Percentiles rank a stretch among this genome's conserved stretches.
Conservation (phyloP, 2,888 invertebrate species). For the Melieria crassipennis region DNA sequence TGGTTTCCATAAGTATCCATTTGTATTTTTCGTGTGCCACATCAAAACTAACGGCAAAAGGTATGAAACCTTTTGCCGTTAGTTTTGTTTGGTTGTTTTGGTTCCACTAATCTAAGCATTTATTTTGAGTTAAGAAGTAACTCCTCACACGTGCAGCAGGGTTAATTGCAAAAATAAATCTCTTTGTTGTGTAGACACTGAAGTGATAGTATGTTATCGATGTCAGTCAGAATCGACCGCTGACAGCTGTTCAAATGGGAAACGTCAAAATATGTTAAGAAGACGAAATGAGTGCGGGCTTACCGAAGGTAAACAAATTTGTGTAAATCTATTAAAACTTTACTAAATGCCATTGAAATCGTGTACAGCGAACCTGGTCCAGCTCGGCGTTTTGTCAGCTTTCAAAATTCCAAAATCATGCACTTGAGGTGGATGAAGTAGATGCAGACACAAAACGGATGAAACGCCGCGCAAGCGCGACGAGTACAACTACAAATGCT, state of each 20-base stretch:
- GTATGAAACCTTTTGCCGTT: too few relatives aligned
- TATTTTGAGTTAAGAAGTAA: too few relatives aligned
- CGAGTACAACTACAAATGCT: neutral
- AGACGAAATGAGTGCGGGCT: constrained; percentile 10
- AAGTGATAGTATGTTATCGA: too few relatives aligned
- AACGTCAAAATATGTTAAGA: neutral
- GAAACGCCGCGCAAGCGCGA: neutral
- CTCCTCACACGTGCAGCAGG: too few relatives aligned
- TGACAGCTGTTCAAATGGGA: neutral
- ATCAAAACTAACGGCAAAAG: too few relatives aligned
- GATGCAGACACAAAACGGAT: neutral
- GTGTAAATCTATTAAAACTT: neutral
- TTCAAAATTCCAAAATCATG: constrained; percentile 6
- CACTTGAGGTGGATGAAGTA: neutral
- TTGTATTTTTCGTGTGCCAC: too few relatives aligned
- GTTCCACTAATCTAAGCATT: too few relatives aligned
- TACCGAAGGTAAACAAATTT: constrained; percentile 17
- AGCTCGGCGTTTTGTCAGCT: constrained; percentile 15
- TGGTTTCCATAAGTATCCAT: too few relatives aligned
- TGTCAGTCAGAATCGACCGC: too few relatives aligned
- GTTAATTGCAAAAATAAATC: too few relatives aligned
- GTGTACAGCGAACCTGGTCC: constrained; percentile 14
- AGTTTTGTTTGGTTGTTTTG: too few relatives aligned
- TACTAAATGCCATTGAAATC: neutral
- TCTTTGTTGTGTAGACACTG: too few relatives aligned